Percentiles rank a stretch among this genome's conserved stretches.
Conservation (phyloP, 2,797 vertebrate species). For the Geotria australis region DNA sequence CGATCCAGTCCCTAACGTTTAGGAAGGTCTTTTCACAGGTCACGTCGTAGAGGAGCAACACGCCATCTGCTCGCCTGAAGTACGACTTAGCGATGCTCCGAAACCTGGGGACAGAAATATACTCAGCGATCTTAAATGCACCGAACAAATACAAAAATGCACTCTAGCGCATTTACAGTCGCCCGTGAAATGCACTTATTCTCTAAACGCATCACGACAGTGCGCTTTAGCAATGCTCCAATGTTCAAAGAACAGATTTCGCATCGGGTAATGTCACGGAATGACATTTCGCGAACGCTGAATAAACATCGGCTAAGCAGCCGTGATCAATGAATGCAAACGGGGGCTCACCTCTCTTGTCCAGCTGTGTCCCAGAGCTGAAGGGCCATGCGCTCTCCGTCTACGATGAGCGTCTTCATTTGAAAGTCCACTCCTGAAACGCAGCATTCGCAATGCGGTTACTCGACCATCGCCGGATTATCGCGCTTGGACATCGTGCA, state of each 20-base stretch:
- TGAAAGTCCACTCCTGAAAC: slow-evolving; percentile 68
- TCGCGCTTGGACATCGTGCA: too few relatives aligned
- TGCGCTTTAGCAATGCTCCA: neutral
- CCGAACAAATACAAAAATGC: neutral
- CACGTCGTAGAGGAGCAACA: slow-evolving; percentile 62
- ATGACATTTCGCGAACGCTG: neutral
- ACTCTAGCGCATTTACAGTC: neutral
- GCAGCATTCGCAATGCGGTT: slow-evolving; percentile 1
- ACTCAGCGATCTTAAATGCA: too few relatives aligned
- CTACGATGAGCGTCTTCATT: slow-evolving; percentile 65
- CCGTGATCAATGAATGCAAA: too few relatives aligned
- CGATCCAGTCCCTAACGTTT: slow-evolving; percentile 72
- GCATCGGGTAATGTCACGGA: neutral
- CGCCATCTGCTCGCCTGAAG: slow-evolving; percentile 69
- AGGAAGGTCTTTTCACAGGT: slow-evolving; percentile 69
- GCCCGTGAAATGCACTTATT: neutral
- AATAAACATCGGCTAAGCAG: too few relatives aligned
- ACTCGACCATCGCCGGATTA: too few relatives aligned
- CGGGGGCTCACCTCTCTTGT: slow-evolving; percentile 39
- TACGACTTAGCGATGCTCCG: slow-evolving; percentile 91
- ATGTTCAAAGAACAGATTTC: neutral
- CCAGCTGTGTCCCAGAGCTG: slow-evolving; percentile 87
- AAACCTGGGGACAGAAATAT: slow-evolving; percentile 21
- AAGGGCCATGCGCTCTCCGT: slow-evolving; percentile 46
- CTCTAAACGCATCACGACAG: neutral